These are phyloP conservation scores for Caenorhabditis briggsae DNA, from an alignment of 1,140 invertebrate species.

Conservation along the genomic window DNA sequence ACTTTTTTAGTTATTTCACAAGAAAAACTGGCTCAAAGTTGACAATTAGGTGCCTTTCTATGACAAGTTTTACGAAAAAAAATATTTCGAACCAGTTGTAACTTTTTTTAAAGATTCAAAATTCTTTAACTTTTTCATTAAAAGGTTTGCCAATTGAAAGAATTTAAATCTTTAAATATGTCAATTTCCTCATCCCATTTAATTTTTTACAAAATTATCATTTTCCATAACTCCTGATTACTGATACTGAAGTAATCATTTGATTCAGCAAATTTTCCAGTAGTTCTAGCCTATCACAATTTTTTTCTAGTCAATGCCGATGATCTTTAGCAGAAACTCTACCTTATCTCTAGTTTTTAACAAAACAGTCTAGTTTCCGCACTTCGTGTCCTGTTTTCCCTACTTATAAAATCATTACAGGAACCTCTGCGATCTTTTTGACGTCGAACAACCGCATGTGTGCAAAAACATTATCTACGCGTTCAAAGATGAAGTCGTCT, in stretches of 20 bases:
- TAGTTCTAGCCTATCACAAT: neutral
- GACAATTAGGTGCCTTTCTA: too few relatives aligned
- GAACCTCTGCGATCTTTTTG: conserved; percentile 60
- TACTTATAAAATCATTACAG: conserved; percentile 12
- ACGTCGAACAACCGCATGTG: conserved; percentile 67
- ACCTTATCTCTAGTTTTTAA: neutral
- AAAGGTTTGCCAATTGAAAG: too few relatives aligned
- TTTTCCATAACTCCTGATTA: neutral
- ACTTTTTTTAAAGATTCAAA: too few relatives aligned
- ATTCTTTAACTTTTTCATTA: too few relatives aligned
- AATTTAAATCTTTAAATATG: too few relatives aligned
- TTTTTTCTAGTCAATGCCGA: neutral
- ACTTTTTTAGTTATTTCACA: too few relatives aligned
- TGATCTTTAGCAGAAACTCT: conserved; percentile 1
- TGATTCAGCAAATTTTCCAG: neutral
- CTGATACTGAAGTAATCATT: neutral
- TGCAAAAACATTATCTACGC: conserved; percentile 66
- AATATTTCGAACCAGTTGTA: too few relatives aligned
- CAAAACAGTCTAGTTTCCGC: conserved; percentile 46
- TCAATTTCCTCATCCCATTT: neutral
- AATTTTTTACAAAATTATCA: neutral
- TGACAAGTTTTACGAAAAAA: too few relatives aligned
- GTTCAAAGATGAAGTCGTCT: conserved; percentile 64
- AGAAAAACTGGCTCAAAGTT: too few relatives aligned
- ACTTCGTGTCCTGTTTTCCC: neutral